Evolutionary conservation across 2,113 vertebrate genomes (phyloP).

Genomic region (Rallus limicola): DNA sequence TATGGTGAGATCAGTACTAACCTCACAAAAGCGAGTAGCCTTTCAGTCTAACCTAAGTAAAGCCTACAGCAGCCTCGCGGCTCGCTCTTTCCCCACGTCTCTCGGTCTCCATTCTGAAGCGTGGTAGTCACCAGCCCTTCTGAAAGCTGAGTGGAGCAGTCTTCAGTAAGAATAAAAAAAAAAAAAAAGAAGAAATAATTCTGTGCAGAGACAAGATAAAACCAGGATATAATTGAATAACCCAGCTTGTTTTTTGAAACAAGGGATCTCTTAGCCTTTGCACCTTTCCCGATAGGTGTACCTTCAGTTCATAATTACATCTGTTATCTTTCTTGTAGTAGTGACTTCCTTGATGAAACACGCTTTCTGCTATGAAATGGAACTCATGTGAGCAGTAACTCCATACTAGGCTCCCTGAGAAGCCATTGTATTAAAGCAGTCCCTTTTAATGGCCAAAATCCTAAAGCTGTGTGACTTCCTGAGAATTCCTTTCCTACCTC

Average conservation of each 20-base stretch:
- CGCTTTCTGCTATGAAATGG: background rate
- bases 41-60: background rate
- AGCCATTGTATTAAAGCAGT: background rate
- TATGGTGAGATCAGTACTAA: background rate
- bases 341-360: background rate
- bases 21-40: background rate
- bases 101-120: background rate
- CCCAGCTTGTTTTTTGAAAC: background rate
- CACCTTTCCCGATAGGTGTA: background rate
- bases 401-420: background rate
- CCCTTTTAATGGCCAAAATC: background rate
- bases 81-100: background rate
- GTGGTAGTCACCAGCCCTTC: background rate
- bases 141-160: background rate
- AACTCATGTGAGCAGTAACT: background rate
- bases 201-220: background rate
- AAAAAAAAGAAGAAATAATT: accelerated
- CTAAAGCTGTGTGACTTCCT: background rate
- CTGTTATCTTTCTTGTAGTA: background rate
- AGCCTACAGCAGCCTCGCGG: background rate
- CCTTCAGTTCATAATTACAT: background rate
- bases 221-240: background rate
- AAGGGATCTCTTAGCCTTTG: background rate
- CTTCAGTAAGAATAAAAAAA: background rate
- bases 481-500: background rate